Evolutionary conservation across 2,888 invertebrate species (phyloP), one percentile per base, ranked within the genome.

Genomic region (Penaeus monodon): DNA sequence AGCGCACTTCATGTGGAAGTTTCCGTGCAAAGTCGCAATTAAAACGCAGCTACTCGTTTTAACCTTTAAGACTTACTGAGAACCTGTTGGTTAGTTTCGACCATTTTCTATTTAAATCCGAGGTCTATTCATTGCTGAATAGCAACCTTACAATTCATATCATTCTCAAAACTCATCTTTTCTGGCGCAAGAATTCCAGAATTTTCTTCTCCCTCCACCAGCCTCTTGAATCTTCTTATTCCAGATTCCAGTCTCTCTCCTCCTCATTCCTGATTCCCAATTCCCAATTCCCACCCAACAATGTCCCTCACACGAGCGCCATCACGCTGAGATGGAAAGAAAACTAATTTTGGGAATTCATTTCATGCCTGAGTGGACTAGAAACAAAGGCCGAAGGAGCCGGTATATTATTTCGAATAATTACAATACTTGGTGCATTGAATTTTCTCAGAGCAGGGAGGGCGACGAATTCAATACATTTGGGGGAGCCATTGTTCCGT

Each of bases 341-440:
- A 87, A 87, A 87, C 87, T 87, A 87, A 87, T 87, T 87, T 87
- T 79, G 83, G 78, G 83, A 87, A 87, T 87, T 87, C 87, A 87
- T 87, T 87, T 87, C 84, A 79, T 73, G 84, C 78, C 74, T 87
- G 79, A 84, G 73, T 80, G 87, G 74, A 27, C 73, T 64, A 65
- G 83, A 84, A 87, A 87, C 87, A 87, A 83, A 64, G 65, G 66
- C 57, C 63, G 79, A 80, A 70, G 70, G 63, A 74, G 73, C 7
- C 73, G 73, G 70, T 78, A 78, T 76, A 86, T 81, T 87, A 87
- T 79, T 86, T 87, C 79, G 87, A 87, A 87, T 87, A 87, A 87
- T 87, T 87, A 87, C 87, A 87, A 87, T 87, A 84, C 65, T 74
- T 66, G 70, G 73, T 87, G 87, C 83, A 87, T 87, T 87, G 70